A percentile compares a stretch with the other conserved stretches of the same genome.
Evolutionary conservation across 23 tunicate genomes (phyloP).

Genomic region (Halocynthia roretzi): DNA sequence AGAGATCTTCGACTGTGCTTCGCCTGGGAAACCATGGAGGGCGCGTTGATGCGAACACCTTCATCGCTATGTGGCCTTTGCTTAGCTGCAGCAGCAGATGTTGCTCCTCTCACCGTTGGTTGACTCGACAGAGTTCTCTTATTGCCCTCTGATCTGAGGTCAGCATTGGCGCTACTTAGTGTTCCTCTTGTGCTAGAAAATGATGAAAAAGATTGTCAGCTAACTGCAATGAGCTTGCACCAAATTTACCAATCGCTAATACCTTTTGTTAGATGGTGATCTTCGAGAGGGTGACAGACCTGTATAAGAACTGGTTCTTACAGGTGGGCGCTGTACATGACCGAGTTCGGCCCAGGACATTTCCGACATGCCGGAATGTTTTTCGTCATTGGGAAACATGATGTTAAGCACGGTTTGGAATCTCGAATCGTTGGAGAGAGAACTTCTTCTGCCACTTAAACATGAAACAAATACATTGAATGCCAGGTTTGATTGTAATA

Average conservation of each 20-base stretch:
- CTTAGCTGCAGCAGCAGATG: slow-evolving; percentile 10
- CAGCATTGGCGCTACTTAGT: slow-evolving; percentile 31
- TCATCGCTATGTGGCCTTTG: slow-evolving; percentile 59
- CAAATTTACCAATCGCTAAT: not conserved
- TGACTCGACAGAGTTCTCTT: not conserved
- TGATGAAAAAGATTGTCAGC: too few relatives aligned
- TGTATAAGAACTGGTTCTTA: slow-evolving; percentile 36
- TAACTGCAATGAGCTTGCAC: too few relatives aligned
- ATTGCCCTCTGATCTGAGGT: not conserved
- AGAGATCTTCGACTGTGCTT: not conserved
- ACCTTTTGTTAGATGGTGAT: not conserved
- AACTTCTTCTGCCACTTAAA: slow-evolving; percentile 24
- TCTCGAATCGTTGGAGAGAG: not conserved
- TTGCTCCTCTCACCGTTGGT: not conserved
- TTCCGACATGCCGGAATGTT: too few relatives aligned
- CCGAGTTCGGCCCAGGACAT: slow-evolving; percentile 3
- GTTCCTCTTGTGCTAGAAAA: slow-evolving; percentile 2
- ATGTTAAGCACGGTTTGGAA: slow-evolving; percentile 31
- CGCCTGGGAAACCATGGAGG: slow-evolving; percentile 1
- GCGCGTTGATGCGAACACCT: slow-evolving; percentile 24
- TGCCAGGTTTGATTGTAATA: too few relatives aligned
- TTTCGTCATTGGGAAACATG: slow-evolving; percentile 21
- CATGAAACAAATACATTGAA: not conserved
- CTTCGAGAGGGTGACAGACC: slow-evolving; percentile 12
- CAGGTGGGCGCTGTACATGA: slow-evolving; percentile 5